Percentiles rank a stretch among this genome's conserved stretches.
phyloP scores from a whole-genome alignment of 1,140 invertebrate species.

The Choristoneura fumiferana region DNA sequence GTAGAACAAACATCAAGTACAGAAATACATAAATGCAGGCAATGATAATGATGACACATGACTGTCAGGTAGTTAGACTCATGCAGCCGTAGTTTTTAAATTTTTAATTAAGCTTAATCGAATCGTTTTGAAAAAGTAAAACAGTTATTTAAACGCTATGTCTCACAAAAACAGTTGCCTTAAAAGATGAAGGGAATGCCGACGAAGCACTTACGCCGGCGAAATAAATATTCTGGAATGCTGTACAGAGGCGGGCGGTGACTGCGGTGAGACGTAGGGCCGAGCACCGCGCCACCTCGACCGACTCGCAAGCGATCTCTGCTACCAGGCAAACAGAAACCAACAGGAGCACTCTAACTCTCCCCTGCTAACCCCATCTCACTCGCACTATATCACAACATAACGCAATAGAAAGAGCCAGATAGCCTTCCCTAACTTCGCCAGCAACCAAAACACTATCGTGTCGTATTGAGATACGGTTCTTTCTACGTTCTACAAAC shows the following conservation, averaged over 20 bases:
- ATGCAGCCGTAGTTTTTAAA: too few species aligned
- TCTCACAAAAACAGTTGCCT: too few species aligned
- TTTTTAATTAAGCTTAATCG: too few species aligned
- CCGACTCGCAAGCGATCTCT: conserved; percentile 73
- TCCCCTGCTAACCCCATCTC: conserved; percentile 35
- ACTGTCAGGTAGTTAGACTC: too few species aligned
- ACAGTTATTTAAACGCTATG: too few species aligned
- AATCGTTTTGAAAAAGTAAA: too few species aligned
- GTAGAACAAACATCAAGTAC: too few species aligned
- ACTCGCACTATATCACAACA: conserved; percentile 40
- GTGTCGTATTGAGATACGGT: conserved; percentile 28
- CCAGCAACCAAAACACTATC: conserved; percentile 25
- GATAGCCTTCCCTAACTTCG: conserved; percentile 28
- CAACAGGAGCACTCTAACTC: conserved; percentile 32
- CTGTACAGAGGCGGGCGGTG: conserved; percentile 21
- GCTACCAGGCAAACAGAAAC: conserved; percentile 59
- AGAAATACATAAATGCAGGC: too few species aligned
- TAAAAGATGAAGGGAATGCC: background rate
- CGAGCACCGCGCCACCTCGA: conserved; percentile 67
- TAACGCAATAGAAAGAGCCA: conserved; percentile 36
- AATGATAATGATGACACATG: too few species aligned
- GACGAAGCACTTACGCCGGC: background rate
- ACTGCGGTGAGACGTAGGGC: conserved; percentile 24
- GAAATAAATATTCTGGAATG: conserved; percentile 12
- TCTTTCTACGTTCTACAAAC: conserved; percentile 28